Conservation (phyloP, 2,888 invertebrate genomes). For the Notocelia uddmanniana region DNA sequence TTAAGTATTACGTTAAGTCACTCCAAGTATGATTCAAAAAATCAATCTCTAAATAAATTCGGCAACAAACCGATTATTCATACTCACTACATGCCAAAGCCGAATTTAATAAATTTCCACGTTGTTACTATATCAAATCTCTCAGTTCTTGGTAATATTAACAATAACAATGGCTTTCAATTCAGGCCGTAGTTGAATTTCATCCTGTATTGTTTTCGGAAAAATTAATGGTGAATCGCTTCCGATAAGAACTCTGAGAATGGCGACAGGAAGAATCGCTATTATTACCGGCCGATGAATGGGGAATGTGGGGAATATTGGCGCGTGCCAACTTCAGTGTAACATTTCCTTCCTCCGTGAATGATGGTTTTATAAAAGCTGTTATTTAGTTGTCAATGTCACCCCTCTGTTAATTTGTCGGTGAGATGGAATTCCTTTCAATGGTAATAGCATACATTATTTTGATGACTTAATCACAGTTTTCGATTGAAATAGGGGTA, state of each 20-base stretch:
- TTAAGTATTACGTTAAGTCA: no score
- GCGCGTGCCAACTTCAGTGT: constrained; percentile 69
- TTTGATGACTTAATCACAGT: constrained; percentile 11
- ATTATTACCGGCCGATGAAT: constrained; percentile 76
- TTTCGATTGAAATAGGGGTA: constrained; percentile 17
- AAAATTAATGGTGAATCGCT: constrained; percentile 82
- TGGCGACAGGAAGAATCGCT: constrained; percentile 78
- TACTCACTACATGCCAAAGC: neutral
- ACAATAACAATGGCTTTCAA: constrained; percentile 31
- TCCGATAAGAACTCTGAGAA: constrained; percentile 70
- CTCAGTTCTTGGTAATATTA: constrained; percentile 34
- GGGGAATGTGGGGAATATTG: constrained; percentile 46
- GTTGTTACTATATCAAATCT: constrained; percentile 15
- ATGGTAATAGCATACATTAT: constrained; percentile 33
- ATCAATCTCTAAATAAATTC: constrained; percentile 1
- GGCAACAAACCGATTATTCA: neutral
- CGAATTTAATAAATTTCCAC: constrained; percentile 20
- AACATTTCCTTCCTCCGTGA: constrained; percentile 67
- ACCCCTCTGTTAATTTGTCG: constrained; percentile 61
- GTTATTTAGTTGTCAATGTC: constrained; percentile 73
- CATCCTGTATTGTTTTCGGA: constrained; percentile 78
- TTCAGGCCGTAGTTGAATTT: constrained; percentile 35
- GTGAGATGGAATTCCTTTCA: constrained; percentile 45
- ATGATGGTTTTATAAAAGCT: constrained; percentile 76
- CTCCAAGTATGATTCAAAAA: no score